These are phyloP conservation scores for Microtus oregoni DNA, from an alignment of 2,113 vertebrate species.

Conservation along the genomic window DNA sequence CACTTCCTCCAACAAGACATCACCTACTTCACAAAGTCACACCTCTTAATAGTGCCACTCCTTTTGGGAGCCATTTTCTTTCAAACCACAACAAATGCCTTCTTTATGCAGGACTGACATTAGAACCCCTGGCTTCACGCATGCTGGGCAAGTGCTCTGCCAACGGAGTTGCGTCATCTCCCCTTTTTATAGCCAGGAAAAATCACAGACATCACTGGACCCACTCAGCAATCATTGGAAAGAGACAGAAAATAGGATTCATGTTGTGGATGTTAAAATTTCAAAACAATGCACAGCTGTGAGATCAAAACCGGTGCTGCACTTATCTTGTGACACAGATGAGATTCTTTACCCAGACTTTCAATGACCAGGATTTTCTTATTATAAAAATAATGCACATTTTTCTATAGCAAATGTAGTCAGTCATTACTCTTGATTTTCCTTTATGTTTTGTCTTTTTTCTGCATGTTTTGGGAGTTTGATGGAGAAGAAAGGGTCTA, in stretches of 20 bases:
- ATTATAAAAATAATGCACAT: constrained; percentile 61
- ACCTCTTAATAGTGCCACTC: background rate
- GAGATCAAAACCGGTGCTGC: background rate
- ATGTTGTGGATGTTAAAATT: constrained; percentile 17
- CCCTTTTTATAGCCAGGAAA: background rate
- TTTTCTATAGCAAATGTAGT: background rate
- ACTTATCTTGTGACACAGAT: background rate
- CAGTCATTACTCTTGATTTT: constrained; percentile 3
- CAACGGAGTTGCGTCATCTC: background rate
- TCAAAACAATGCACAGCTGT: constrained; percentile 47
- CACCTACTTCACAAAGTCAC: background rate
- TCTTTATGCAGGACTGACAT: background rate
- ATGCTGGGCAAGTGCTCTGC: background rate
- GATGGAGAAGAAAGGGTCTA: background rate
- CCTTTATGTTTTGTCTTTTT: background rate
- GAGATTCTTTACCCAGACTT: background rate
- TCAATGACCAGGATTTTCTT: constrained; percentile 47
- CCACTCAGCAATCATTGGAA: background rate
- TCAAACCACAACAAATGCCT: background rate
- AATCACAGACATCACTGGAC: background rate
- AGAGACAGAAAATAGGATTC: background rate
- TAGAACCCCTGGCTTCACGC: background rate
- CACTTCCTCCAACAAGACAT: background rate
- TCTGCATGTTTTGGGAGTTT: background rate
- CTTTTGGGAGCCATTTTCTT: background rate